A percentile compares a stretch with the other conserved stretches of the same genome.
Evolutionary conservation across 1,140 invertebrate genomes (phyloP).

Genomic region (Drosophila nikananu): DNA sequence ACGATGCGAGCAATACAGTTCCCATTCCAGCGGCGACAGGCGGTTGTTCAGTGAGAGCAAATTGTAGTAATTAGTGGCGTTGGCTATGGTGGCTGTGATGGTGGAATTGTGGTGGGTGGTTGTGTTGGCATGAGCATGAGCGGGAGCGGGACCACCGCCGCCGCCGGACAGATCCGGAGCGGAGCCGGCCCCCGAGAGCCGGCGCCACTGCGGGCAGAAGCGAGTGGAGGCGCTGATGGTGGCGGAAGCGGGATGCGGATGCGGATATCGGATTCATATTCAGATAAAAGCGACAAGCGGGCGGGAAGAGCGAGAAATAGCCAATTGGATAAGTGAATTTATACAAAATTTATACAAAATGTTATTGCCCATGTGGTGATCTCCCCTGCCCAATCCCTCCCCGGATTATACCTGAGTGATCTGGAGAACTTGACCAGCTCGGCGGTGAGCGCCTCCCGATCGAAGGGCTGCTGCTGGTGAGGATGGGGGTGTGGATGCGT

Average conservation of each 20-base stretch:
- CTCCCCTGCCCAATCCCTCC: not conserved
- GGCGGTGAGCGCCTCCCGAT: constrained; percentile 88
- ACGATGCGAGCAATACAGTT: constrained; percentile 61
- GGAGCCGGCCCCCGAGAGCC: constrained; percentile 83
- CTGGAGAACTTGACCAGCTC: constrained; percentile 90
- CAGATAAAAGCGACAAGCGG: constrained; percentile 22
- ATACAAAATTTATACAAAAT: constrained; percentile 7
- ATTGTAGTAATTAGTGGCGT: constrained; percentile 68
- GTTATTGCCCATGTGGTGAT: constrained; percentile 21
- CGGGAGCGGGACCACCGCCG: constrained; percentile 22
- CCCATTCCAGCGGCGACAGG: constrained; percentile 53
- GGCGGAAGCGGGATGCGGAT: constrained; percentile 32
- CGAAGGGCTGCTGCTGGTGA: constrained; percentile 76
- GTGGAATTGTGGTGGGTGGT: constrained; percentile 22
- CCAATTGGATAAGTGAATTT: constrained; percentile 36
- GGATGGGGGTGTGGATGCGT: constrained; percentile 22
- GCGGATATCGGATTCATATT: constrained; percentile 20
- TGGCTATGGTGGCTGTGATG: constrained; percentile 21
- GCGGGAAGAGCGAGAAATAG: constrained; percentile 41
- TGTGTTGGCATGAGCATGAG: constrained; percentile 54
- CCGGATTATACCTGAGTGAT: constrained; percentile 85
- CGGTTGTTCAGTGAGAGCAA: constrained; percentile 73
- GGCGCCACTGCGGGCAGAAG: constrained; percentile 77
- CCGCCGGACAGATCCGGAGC: constrained; percentile 82
- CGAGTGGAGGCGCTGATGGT: constrained; percentile 71